Evolutionary conservation across 92 coral and sea anemone species (phyloP).

Genomic region (Actinernus sp.): DNA sequence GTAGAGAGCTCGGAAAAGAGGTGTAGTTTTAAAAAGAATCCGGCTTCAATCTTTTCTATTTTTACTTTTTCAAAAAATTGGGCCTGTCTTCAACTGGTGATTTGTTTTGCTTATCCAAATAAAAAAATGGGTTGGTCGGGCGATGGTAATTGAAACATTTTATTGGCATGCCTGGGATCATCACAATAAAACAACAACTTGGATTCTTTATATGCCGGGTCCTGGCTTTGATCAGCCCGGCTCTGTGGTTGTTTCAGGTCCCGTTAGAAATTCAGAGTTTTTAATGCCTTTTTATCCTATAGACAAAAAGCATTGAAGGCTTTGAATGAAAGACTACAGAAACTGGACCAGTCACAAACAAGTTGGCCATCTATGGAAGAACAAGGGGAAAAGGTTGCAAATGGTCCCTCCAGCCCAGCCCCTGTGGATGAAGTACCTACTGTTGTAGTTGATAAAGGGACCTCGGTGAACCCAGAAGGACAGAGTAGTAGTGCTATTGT

Average conservation of each 20-base stretch:
- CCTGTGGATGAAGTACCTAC: conserved; percentile 74
- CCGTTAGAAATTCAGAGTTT: not conserved
- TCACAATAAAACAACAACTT: no score
- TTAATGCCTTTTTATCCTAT: not conserved
- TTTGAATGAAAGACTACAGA: conserved; percentile 92
- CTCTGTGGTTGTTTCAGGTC: no score
- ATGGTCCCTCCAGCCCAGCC: conserved; percentile 49
- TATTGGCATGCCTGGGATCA: no score
- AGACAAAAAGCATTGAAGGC: conserved; percentile 99
- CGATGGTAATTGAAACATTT: no score
- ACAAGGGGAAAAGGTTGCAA: conserved; percentile 53
- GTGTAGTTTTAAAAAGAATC: no score
- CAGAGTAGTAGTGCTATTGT: conserved; percentile 53
- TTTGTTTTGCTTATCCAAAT: no score
- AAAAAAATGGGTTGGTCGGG: no score
- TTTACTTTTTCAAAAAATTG: no score
- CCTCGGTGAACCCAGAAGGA: conserved; percentile 44
- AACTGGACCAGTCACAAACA: conserved; percentile 86
- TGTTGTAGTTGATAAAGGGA: conserved; percentile 69
- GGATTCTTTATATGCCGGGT: no score
- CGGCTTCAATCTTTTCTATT: no score
- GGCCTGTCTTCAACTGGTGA: no score
- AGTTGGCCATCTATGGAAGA: conserved; percentile 98
- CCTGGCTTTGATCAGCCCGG: not conserved
- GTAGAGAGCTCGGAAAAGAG: no score